Base-by-base conservation (phyloP, 2,888 invertebrate species). In the Alsophila aescularia region DNA sequence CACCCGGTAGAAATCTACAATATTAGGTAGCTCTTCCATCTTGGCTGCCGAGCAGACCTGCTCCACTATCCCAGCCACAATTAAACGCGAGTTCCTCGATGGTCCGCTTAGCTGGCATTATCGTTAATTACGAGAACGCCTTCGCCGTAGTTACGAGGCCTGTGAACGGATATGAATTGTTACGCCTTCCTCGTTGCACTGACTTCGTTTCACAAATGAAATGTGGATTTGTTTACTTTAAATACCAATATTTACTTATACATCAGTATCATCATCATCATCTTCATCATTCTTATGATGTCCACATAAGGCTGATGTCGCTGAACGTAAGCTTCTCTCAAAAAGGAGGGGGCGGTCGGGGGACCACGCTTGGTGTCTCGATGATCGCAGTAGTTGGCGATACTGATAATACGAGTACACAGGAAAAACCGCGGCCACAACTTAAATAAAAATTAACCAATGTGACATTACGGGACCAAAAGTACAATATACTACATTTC, bases 111-210 rank as follows among this genome's bases (percentile, higher is more conserved):
- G 12, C 18, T 34, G 18, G 14, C 18, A 35, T 45, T 52, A 44
- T 39, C 39, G 45, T 14, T 52, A 47, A 41, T 52, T 52, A 45
- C 31, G 35, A 16, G 21, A 13, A 2, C 51, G 31, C 37, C 42
- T 50, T 42, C 14, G 36, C 16, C n/a, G 16, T 15, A 2, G 36
- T 12, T 16, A n/a, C 0, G 36, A n/a, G 24, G 40, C 31, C 13
- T 39, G 48, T 16, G 48, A 54, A 43, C 53, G 55, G 55, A 55
- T 41, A 40, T 32, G 29, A 50, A 36, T 55, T 50, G 49, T 50
- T 50, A 50, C 12, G 43, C 21, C 31, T 55, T 55, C 54, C 49
- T 39, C 41, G 42, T 52, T 48, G 53, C 48, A 14, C 1, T 15
- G 7, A 29, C 8, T 35, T 27, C 31, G 39, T 43, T 48, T 39